Conservation (phyloP, 2,888 invertebrate species). For the Andrena dorsata region DNA sequence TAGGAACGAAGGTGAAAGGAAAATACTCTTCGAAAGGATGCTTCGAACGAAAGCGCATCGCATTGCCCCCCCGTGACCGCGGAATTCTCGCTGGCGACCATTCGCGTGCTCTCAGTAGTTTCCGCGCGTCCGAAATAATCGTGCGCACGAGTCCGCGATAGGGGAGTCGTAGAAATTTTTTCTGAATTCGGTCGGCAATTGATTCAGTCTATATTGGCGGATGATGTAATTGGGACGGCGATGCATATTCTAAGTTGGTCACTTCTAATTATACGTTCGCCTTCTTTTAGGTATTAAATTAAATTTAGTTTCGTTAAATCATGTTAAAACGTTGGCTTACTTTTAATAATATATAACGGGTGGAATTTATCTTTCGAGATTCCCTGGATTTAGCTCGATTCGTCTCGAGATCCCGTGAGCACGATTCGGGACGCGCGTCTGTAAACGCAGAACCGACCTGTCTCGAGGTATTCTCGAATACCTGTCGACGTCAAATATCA, state of each 20-base stretch:
- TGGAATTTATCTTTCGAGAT: neutral
- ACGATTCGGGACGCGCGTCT: neutral
- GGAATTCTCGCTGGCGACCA: slow-evolving; percentile 10
- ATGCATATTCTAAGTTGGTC: no score
- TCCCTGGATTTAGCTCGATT: neutral
- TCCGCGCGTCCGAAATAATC: neutral
- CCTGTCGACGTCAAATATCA: neutral
- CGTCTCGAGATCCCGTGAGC: neutral
- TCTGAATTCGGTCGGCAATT: no score
- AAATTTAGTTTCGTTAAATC: no score
- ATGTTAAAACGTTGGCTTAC: no score
- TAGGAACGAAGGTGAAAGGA: slow-evolving; percentile 53
- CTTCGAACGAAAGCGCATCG: slow-evolving; percentile 6
- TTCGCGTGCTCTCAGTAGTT: neutral
- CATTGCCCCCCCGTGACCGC: slow-evolving; percentile 1
- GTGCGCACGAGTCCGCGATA: neutral
- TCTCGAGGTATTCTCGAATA: neutral
- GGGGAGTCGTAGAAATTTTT: no score
- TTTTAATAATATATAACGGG: neutral
- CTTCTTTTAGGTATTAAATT: no score
- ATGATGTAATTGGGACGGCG: no score
- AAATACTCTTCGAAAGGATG: slow-evolving; percentile 27
- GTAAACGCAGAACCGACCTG: neutral
- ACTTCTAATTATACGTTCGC: no score
- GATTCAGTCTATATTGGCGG: no score